Base-by-base conservation (phyloP, 1,140 invertebrate genomes). In the Maconellicoccus hirsutus region DNA sequence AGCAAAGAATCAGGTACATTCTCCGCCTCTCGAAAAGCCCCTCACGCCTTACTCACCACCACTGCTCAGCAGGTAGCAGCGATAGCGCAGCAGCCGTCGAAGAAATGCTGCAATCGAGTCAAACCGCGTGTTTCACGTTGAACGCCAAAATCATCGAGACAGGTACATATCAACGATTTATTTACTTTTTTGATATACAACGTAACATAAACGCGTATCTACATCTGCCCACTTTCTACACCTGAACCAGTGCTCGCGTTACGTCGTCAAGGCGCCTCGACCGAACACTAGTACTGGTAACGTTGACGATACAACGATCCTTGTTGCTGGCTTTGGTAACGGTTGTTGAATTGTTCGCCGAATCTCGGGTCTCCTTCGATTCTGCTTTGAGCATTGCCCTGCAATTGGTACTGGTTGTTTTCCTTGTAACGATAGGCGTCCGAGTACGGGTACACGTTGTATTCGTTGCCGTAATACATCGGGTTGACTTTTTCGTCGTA, bases 81-180 rank as follows among this genome's bases (percentile, higher is more conserved):
- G 42, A 52, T 16, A 19, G 16, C 42, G n/a, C 42, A 16, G n/a
- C 42, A 2, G n/a, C 42, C 6, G 42, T 52, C 10, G 42, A 52
- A 52, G 42, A 52, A 52, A 52, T 52, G 42, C n/a, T 52, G n/a
- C 42, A 23, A 14, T 66, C 61, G 25, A 66, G 25, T 25, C 61
- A 66, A 16, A 25, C 61, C 6, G 8, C 61, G 16, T 23, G 10
- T 66, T 66, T 66, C 16, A 66, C 61, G 21, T 19, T 66, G 22
- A 66, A 22, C 16, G 61, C 61, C 22, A 66, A 66, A 66, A 66
- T 66, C 61, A 66, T 66, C 61, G 61, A 66, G 25, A 66, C 61
- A 66, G 61, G 61, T 26, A 26, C 10, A 52, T 38, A 38, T 38
- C 33, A 38, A 38, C 6, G 6, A 14, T 38, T 52, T 52, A 52